Base-by-base conservation (phyloP, 2,113 vertebrate species). In the Stegastes partitus region DNA sequence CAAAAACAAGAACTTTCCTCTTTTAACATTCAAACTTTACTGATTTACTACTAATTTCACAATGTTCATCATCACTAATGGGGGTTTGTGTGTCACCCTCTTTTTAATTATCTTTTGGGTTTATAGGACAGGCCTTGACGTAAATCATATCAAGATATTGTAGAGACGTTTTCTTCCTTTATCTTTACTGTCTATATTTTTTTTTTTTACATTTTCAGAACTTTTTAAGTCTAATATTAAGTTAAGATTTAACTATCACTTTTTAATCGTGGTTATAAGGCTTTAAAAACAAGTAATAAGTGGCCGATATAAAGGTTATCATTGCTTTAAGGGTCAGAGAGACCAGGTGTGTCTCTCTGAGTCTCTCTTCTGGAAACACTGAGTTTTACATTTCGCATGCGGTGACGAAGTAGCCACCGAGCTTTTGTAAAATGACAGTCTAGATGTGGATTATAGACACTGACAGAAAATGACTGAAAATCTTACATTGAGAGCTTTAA, bases 91-190 rank as follows among this genome's bases (percentile, higher is more conserved):
- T 78, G 73, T 88, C 58, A 7, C 82, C 82, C 82, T 78, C 59
- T 81, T 59, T 87, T 93, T 91, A 94, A 93, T 94, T 84, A 93
- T 93, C 92, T 85, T 87, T 88, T 66, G 37, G 79, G 93, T 55
- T 50, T 50, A 77, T 96, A 96, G 93, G 96, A 95, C 95, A 96
- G 96, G 95, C 96, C 95, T 88, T 93, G 93, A 89, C 94, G 93
- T 95, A 95, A 95, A 96, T 97, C 95, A 96, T 98, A 96, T 97
- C 91, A 90, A 95, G 94, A 61, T 89, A 86, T 87, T 86, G 80
- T 92, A 79, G 93, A 93, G 92, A 93, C 61, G 90, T 5, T 87
- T 90, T 90, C 92, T 95, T 83, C 39, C 42, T 94, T 93, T 92
- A 57, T 87, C 91, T 86, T 88, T 82, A 53, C 69, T 84, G 78